These are phyloP conservation scores for Gasterosteus nipponicus DNA, from an alignment of 2,113 vertebrate genomes.

Conservation along the genomic window DNA sequence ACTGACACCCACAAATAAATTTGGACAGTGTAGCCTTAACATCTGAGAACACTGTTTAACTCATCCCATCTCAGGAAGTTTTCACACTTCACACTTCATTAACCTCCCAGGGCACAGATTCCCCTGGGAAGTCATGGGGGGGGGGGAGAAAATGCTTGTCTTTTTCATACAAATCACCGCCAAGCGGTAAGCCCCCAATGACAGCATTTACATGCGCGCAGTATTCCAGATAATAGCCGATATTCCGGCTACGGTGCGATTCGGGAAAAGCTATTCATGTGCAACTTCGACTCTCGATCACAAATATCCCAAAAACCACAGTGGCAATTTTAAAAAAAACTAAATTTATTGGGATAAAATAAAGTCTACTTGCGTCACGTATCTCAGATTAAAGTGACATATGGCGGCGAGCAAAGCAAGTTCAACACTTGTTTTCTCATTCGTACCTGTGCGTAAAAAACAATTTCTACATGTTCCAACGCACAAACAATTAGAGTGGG, in stretches of 20 bases:
- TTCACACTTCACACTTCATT: slow-evolving; percentile 99
- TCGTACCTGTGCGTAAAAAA: background rate
- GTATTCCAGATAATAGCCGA: slow-evolving; percentile 63
- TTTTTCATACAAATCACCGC: slow-evolving; percentile 79
- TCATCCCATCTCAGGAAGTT: slow-evolving; percentile 90
- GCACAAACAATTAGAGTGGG: background rate
- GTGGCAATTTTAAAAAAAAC: slow-evolving; percentile 11
- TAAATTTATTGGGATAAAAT: slow-evolving; percentile 32
- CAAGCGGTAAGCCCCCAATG: slow-evolving; percentile 71
- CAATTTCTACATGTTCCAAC: slow-evolving; percentile 2
- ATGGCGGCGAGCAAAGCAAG: slow-evolving; percentile 12
- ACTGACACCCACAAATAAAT: slow-evolving; percentile 81
- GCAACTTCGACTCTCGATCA: slow-evolving; percentile 46
- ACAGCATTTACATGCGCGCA: slow-evolving; percentile 72
- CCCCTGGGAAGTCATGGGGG: slow-evolving; percentile 85
- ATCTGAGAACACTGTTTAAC: slow-evolving; percentile 93
- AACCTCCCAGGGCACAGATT: slow-evolving; percentile 87
- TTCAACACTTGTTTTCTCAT: slow-evolving; percentile 18
- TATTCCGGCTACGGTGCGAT: slow-evolving; percentile 49
- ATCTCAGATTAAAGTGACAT: slow-evolving; percentile 30
- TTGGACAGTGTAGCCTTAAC: slow-evolving; percentile 83
- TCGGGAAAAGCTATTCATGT: slow-evolving; percentile 56
- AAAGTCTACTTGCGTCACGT: slow-evolving; percentile 42
- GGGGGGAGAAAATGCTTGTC: slow-evolving; percentile 70
- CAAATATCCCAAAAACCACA: slow-evolving; percentile 36